Evolutionary conservation across 1,140 invertebrate species (phyloP).

Genomic region (Antheraea mylitta): DNA sequence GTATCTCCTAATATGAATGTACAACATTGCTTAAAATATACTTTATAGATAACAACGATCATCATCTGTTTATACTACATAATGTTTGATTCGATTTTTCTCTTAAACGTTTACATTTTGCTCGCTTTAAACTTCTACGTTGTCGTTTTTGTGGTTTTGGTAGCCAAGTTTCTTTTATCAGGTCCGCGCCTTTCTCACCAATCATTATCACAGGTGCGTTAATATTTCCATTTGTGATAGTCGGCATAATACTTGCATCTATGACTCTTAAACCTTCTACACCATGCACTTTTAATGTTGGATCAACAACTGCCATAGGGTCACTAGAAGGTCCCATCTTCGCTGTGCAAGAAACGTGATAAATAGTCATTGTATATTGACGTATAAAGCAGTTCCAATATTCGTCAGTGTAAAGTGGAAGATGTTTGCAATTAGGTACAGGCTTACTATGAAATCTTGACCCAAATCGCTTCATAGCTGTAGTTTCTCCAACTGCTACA

Average conservation of each 20-base stretch:
- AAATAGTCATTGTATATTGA: slow-evolving; percentile 93
- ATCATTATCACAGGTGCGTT: slow-evolving; percentile 95
- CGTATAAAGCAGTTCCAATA: slow-evolving; percentile 90
- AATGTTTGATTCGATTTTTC: neutral
- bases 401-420: slow-evolving; percentile 87
- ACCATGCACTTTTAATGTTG: slow-evolving; percentile 87
- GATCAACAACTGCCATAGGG: slow-evolving; percentile 90
- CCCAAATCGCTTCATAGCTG: slow-evolving; percentile 86
- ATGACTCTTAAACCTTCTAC: slow-evolving; percentile 87
- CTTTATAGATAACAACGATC: neutral
- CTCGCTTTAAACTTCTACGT: slow-evolving; percentile 47
- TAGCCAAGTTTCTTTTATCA: slow-evolving; percentile 88
- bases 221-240: slow-evolving; percentile 91
- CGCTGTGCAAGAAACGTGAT: slow-evolving; percentile 90
- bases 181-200: slow-evolving; percentile 93
- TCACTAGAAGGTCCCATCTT: slow-evolving; percentile 91
- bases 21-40: slow-evolving; percentile 23
- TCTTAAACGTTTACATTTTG: slow-evolving; percentile 34
- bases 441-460: slow-evolving; percentile 85
- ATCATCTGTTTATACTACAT: slow-evolving; percentile 3
- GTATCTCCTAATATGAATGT: slow-evolving; percentile 17
- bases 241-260: slow-evolving; percentile 90
- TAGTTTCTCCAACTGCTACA: slow-evolving; percentile 87
- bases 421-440: slow-evolving; percentile 89
- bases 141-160: slow-evolving; percentile 50